Evolutionary conservation across 2,888 invertebrate genomes (phyloP).

Genomic region (Parnassius orleans): DNA sequence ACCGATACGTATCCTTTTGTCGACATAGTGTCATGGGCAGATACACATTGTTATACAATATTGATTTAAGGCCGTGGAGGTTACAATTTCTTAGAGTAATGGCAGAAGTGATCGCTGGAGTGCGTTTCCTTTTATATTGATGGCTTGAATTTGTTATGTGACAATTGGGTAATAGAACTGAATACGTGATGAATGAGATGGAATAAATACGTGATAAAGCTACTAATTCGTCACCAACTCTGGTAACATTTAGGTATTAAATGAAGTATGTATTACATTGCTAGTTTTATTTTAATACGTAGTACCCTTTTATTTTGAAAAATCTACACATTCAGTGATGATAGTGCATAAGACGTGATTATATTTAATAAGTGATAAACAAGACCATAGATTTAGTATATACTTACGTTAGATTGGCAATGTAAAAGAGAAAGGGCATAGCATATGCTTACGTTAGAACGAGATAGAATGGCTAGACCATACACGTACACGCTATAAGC

Average conservation of each 20-base stretch:
- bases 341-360: too few relatives aligned
- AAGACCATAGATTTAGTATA: too few relatives aligned
- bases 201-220: neutral
- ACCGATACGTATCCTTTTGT: slow-evolving; percentile 51
- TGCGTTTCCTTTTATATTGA: slow-evolving; percentile 47
- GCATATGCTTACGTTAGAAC: too few relatives aligned
- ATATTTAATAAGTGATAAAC: too few relatives aligned
- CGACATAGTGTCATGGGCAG: slow-evolving; percentile 40
- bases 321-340: too few relatives aligned
- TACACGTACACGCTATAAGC: too few relatives aligned
- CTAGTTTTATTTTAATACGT: too few relatives aligned
- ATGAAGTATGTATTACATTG: too few relatives aligned
- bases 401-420: too few relatives aligned
- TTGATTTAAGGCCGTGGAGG: slow-evolving; percentile 48
- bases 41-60: slow-evolving; percentile 32
- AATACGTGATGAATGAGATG: slow-evolving; percentile 23
- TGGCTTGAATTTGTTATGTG: slow-evolving; percentile 52
- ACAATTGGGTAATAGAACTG: slow-evolving; percentile 35
- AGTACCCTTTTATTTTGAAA: too few relatives aligned
- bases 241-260: neutral
- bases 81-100: slow-evolving; percentile 40
- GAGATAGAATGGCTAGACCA: too few relatives aligned
- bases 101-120: slow-evolving; percentile 33
- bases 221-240: neutral
- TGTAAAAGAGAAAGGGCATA: too few relatives aligned